Conservation (phyloP, 2,113 vertebrate species). For the Aphyosemion australe region DNA sequence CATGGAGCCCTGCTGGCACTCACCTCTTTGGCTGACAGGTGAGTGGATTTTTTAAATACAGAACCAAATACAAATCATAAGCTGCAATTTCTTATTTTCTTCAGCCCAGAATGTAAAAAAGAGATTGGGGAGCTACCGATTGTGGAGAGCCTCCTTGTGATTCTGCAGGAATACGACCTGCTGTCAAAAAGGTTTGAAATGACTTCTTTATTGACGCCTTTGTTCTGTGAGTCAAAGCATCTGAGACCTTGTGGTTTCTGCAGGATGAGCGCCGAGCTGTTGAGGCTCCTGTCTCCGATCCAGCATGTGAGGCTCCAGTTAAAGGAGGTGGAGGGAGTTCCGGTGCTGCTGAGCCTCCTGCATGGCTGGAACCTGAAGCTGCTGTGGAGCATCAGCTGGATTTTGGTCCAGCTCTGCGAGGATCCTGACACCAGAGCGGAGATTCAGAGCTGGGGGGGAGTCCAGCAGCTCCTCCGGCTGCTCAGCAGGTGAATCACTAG, state of each 20-base stretch:
- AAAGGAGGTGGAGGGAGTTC: constrained; percentile 83
- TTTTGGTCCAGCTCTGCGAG: constrained; percentile 91
- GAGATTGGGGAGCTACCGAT: constrained; percentile 84
- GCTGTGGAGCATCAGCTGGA: constrained; percentile 87
- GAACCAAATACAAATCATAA: not conserved
- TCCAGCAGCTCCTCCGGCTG: constrained; percentile 88
- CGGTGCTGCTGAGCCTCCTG: constrained; percentile 87
- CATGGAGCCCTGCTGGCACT: constrained; percentile 85
- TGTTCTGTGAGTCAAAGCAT: not conserved
- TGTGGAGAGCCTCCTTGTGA: constrained; percentile 85
- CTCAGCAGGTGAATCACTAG: constrained; percentile 75
- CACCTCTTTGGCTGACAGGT: constrained; percentile 88
- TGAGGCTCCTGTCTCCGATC: constrained; percentile 85
- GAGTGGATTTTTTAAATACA: not conserved
- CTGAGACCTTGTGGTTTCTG: not conserved
- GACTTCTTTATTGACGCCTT: not conserved
- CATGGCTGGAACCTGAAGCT: constrained; percentile 85
- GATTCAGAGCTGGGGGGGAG: constrained; percentile 89
- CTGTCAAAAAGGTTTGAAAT: constrained; percentile 84
- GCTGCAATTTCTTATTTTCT: constrained; percentile 28
- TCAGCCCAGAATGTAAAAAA: constrained; percentile 83
- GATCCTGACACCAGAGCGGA: constrained; percentile 84
- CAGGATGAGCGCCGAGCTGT: constrained; percentile 86
- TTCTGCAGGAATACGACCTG: constrained; percentile 88
- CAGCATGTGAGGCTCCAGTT: constrained; percentile 84